A percentile compares a stretch with the other conserved stretches of the same genome.
Evolutionary conservation across 2,888 invertebrate species (phyloP).

Genomic region (Eudasyphora cyanicolor): DNA sequence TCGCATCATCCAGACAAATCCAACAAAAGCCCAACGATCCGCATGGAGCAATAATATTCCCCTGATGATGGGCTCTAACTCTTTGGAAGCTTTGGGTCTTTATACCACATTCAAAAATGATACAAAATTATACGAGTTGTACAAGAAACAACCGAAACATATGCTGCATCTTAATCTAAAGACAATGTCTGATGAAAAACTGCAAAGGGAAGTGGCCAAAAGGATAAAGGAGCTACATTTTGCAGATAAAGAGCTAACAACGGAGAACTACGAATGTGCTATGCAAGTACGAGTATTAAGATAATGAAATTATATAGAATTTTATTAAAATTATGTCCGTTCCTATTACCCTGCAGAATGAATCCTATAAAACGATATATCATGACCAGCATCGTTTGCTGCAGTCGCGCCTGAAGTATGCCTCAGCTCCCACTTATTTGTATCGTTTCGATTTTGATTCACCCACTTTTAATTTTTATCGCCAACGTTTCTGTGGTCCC

Average conservation of each 20-base stretch:
- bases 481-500: constrained; percentile 70
- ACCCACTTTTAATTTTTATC: constrained; percentile 73
- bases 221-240: constrained; percentile 69
- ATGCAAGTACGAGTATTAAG: constrained; percentile 60
- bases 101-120: neutral
- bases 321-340: too few relatives aligned
- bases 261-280: constrained; percentile 71
- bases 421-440: constrained; percentile 72
- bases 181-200: constrained; percentile 20
- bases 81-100: constrained; percentile 70
- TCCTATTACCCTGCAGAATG: constrained; percentile 63
- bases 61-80: constrained; percentile 74
- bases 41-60: constrained; percentile 77
- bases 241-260: constrained; percentile 71
- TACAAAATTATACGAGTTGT: constrained; percentile 32
- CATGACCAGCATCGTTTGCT: constrained; percentile 73
- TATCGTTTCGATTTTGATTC: constrained; percentile 78
- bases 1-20: constrained; percentile 71
- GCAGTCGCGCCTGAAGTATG: constrained; percentile 70
- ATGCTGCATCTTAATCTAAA: constrained; percentile 57
- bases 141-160: constrained; percentile 56
- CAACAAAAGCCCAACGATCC: constrained; percentile 69
- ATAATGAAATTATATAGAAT: neutral
- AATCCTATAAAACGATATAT: constrained; percentile 70
- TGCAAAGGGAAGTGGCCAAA: constrained; percentile 66